Evolutionary conservation across 2,888 invertebrate genomes (phyloP), one percentile per base, ranked within the genome.

Genomic region (Heteromyza rotundicornis): DNA sequence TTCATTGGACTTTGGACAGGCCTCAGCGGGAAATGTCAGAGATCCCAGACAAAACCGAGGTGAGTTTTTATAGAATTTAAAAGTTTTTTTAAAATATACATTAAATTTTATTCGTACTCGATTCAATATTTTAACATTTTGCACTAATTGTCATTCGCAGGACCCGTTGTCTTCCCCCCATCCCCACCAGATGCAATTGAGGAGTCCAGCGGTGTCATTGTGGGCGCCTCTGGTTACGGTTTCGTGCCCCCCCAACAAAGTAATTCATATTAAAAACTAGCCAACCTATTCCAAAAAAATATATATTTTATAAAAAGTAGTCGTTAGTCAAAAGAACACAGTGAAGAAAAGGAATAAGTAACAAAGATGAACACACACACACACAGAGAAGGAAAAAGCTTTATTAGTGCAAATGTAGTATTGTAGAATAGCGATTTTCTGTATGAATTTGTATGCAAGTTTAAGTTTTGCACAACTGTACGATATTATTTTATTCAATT

Each of bases 201-300:
- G 66, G 89, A 90, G 81, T 89, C 90, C 70, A 92, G 92, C 79
- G 93, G 93, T 17, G 93, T 94, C 36, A 86, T 92, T 60, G 89
- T 90, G 27, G 93, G 94, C 62, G 93, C 92, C 63, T 92, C 92
- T 54, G 93, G 93, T 69, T 94, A 88, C 80, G 94, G 94, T 70
- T 94, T 94, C 82, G 92, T 93, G 64, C 92, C 92, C 66, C 92
- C 92, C 63, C 80, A 78, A 69, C 76, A 77, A 77, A 77, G 78
- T 77, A 78, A 77, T 73, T 68, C 69, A 51, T 68, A 61, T 61
- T 64, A 64, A 61, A 61, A 64, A 59, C 7, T n/a, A 40, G 22
- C 56, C 27, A 24, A 59, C 12, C 16, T 24, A 59, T 20, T 20
- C 16, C n/a, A 54, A 23, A 59, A 54, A n/a, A n/a, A 51, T 36